Conservation (phyloP, 2,113 vertebrate species). For the Oxyruncus cristatus region DNA sequence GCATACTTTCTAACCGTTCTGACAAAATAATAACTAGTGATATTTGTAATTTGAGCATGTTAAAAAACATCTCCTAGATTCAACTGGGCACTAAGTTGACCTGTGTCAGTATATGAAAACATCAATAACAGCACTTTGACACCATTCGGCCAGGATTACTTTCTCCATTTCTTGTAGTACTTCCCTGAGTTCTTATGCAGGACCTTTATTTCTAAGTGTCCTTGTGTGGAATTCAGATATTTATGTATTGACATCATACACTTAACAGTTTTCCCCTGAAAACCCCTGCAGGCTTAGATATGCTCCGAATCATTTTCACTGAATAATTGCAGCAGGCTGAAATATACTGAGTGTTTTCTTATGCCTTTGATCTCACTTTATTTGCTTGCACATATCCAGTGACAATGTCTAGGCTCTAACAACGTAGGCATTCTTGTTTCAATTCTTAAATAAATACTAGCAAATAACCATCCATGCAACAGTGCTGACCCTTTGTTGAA, state of each 20-base stretch:
- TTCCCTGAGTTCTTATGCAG: background rate
- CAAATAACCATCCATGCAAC: background rate
- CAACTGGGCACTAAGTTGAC: background rate
- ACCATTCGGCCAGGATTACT: background rate
- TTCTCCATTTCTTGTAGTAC: background rate
- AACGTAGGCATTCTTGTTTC: background rate
- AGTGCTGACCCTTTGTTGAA: background rate
- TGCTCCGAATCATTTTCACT: background rate
- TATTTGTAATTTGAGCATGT: background rate
- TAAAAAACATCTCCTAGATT: background rate
- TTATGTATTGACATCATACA: accelerated
- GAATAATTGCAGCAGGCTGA: background rate
- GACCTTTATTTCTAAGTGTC: background rate
- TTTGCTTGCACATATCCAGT: background rate
- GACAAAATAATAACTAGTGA: background rate
- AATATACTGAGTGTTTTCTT: background rate
- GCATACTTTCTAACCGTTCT: background rate
- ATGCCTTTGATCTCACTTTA: background rate
- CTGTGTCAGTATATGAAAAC: background rate
- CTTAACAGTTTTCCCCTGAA: background rate
- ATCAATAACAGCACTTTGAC: background rate
- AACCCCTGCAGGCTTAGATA: background rate
- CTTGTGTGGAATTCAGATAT: background rate
- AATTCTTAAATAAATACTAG: background rate
- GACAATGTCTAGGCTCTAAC: background rate